Percentiles rank a stretch among this genome's conserved stretches.
These are phyloP conservation scores for Nowickia ferox DNA, from an alignment of 2,888 invertebrate genomes.

Conservation along the genomic window DNA sequence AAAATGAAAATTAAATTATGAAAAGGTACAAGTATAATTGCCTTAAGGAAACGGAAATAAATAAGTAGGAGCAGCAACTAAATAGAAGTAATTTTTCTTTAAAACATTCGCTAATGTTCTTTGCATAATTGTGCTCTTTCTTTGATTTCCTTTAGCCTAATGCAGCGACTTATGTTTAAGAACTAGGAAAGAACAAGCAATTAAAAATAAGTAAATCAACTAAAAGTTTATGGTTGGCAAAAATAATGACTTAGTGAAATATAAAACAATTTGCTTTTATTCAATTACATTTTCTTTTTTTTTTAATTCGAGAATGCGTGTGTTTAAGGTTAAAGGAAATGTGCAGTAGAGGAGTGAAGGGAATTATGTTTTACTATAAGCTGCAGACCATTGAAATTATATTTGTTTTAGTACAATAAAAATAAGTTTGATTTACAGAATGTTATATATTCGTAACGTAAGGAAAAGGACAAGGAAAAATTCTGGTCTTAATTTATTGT, in stretches of 20 bases:
- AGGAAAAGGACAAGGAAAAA: no score
- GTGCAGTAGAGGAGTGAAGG: no score
- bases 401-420: no score
- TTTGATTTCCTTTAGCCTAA: conserved; percentile 9
- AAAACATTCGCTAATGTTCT: not conserved
- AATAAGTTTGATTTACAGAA: no score
- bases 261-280: not conserved
- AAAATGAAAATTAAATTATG: conserved; percentile 27
- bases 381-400: no score
- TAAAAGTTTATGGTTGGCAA: not conserved
- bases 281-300: not conserved
- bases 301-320: no score
- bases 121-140: conserved; percentile 26
- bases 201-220: conserved; percentile 48
- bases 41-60: conserved; percentile 48
- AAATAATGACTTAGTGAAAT: conserved; percentile 18
- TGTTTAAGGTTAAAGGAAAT: no score
- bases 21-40: conserved; percentile 47
- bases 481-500: no score
- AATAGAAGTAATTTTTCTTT: conserved; percentile 28
- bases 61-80: conserved; percentile 29
- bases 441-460: no score
- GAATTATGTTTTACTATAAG: no score
- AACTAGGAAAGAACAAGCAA: conserved; percentile 22
- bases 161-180: conserved; percentile 7